phyloP scores from a whole-genome alignment of 1,140 invertebrate species.

The Papilio polytes region DNA sequence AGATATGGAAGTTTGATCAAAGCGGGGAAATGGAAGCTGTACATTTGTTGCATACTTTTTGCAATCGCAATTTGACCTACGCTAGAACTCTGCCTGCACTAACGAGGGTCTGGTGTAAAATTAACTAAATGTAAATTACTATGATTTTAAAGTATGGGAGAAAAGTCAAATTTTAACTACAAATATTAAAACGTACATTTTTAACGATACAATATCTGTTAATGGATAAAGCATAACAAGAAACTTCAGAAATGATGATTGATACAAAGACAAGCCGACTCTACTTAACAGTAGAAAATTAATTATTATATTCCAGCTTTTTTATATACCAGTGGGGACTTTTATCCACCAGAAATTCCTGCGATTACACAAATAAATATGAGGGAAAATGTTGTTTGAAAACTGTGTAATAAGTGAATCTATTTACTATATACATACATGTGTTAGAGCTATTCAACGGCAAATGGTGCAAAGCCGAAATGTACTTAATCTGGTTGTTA shows the following conservation, averaged over 20 bases:
- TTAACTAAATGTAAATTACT: not conserved
- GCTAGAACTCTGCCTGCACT: not conserved
- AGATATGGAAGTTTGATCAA: slow-evolving; percentile 36
- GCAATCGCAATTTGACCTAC: slow-evolving; percentile 22
- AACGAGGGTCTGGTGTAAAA: not conserved
- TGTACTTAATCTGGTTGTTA: slow-evolving; percentile 32
- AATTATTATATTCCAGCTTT: no score
- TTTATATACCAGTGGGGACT: no score
- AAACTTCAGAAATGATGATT: no score
- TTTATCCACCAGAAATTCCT: no score
- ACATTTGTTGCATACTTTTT: slow-evolving; percentile 25
- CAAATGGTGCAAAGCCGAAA: slow-evolving; percentile 20
- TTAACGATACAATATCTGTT: no score
- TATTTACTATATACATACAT: not conserved
- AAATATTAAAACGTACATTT: no score
- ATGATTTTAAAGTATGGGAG: not conserved
- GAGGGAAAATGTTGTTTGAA: no score
- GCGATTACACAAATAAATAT: no score
- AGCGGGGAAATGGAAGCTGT: slow-evolving; percentile 8
- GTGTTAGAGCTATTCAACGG: slow-evolving; percentile 4
- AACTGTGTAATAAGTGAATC: no score
- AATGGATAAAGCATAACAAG: no score
- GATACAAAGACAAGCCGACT: no score
- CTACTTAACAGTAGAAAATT: no score
- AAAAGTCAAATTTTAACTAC: not conserved